Conservation (phyloP, 2,797 vertebrate genomes). For the Syngnathus rostellatus region DNA sequence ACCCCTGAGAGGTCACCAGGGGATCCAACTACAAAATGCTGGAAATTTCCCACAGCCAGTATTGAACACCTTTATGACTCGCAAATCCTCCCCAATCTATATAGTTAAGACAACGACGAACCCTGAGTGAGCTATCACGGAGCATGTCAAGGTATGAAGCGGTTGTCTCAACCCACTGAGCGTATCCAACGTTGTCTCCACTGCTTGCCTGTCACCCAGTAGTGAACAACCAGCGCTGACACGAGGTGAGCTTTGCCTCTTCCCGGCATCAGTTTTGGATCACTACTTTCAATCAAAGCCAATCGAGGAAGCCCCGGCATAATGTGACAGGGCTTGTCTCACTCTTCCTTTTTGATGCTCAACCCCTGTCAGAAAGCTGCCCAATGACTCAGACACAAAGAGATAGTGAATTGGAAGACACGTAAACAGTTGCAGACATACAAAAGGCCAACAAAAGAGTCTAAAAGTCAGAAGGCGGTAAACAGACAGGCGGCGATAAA, state of each 20-base stretch:
- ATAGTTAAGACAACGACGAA: constrained; percentile 40
- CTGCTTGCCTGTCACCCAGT: constrained; percentile 58
- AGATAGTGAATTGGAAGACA: constrained; percentile 28
- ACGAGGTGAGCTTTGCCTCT: constrained; percentile 62
- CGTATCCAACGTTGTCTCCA: constrained; percentile 71
- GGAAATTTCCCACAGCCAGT: background rate
- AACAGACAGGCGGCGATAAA: constrained; percentile 26
- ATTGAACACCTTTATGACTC: constrained; percentile 14
- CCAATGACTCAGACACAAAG: constrained; percentile 56
- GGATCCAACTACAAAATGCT: background rate
- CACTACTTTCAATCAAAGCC: constrained; percentile 76
- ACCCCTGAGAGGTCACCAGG: background rate
- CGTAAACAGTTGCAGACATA: constrained; percentile 43
- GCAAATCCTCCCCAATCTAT: constrained; percentile 1
- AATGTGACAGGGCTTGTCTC: constrained; percentile 72
- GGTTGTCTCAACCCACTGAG: constrained; percentile 62
- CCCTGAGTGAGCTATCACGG: constrained; percentile 61
- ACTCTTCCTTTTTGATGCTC: constrained; percentile 53
- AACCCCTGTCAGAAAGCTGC: constrained; percentile 58
- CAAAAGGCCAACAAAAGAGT: constrained; percentile 27
- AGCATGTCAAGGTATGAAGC: constrained; percentile 52
- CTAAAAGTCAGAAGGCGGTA: constrained; percentile 12
- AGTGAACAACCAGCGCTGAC: constrained; percentile 64
- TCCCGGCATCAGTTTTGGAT: constrained; percentile 73
- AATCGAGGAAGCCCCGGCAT: constrained; percentile 54